phyloP scores from a whole-genome alignment of 2,888 invertebrate genomes.

The Caenorhabditis zanzibari region DNA sequence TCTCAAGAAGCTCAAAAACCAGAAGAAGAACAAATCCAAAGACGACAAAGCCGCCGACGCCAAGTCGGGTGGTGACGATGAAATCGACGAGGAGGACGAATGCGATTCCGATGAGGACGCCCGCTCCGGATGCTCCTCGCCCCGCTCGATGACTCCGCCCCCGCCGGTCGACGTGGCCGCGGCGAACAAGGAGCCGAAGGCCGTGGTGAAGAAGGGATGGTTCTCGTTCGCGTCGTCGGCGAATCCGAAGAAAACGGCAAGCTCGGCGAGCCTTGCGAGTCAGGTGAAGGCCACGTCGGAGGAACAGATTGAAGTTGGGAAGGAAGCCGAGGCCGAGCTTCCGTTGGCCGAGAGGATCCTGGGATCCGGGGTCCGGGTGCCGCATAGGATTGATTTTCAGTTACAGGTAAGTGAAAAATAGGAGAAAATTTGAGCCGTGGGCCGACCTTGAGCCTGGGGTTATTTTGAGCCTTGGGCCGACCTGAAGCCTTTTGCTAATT shows the following conservation, averaged over 20 bases:
- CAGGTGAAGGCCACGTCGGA: slow-evolving; percentile 41
- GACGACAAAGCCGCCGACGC: slow-evolving; percentile 62
- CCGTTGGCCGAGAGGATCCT: slow-evolving; percentile 69
- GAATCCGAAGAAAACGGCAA: slow-evolving; percentile 58
- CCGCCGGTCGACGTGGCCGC: slow-evolving; percentile 18
- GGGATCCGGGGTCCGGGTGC: slow-evolving; percentile 59
- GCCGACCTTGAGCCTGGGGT: background rate
- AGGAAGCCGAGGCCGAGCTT: slow-evolving; percentile 71
- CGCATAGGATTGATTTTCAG: slow-evolving; percentile 71
- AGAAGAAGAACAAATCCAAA: slow-evolving; percentile 73
- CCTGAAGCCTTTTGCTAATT: no score
- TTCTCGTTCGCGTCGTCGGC: slow-evolving; percentile 66
- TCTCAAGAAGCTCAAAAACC: slow-evolving; percentile 78
- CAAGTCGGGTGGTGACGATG: slow-evolving; percentile 71
- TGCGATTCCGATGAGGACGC: slow-evolving; percentile 78
- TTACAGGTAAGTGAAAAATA: slow-evolving; percentile 68
- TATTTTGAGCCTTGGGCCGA: no score
- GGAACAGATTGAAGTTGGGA: slow-evolving; percentile 68
- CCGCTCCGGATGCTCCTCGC: slow-evolving; percentile 75
- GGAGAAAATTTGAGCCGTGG: background rate
- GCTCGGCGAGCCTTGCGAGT: slow-evolving; percentile 41
- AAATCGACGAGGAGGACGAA: slow-evolving; percentile 77
- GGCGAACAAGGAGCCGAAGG: slow-evolving; percentile 59
- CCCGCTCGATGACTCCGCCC: slow-evolving; percentile 77
- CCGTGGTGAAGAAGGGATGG: slow-evolving; percentile 69